A percentile compares a stretch with the other conserved stretches of the same genome.
These are phyloP conservation scores for Dromococcyx pavoninus DNA, from an alignment of 2,797 vertebrate species.

Conservation along the genomic window DNA sequence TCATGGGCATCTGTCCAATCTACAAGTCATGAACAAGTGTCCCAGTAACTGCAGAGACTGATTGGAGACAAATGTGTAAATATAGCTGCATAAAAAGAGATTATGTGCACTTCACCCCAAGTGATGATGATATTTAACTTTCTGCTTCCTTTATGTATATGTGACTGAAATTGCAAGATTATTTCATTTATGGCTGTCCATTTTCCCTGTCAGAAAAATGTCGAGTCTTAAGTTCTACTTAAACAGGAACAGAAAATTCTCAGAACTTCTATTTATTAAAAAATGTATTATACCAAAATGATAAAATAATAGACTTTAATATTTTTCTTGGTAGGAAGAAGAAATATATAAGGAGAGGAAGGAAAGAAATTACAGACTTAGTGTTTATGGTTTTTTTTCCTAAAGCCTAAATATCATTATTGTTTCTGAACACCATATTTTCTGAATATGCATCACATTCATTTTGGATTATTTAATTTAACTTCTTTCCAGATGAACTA, in stretches of 20 bases:
- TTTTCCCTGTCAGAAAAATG: neutral
- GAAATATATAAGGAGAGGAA: neutral
- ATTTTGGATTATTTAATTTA: conserved; percentile 81
- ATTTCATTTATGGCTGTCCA: neutral
- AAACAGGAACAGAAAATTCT: neutral
- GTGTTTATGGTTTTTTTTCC: neutral
- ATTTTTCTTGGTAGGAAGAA: neutral
- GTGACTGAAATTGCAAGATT: neutral
- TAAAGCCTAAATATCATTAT: conserved; percentile 32
- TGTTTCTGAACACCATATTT: conserved; percentile 58
- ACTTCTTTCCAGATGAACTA: conserved; percentile 79
- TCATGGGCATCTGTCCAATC: accelerated
- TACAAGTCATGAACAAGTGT: neutral
- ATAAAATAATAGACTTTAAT: neutral
- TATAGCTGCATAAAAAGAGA: neutral
- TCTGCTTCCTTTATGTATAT: neutral
- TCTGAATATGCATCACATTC: conserved; percentile 72
- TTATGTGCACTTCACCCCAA: neutral
- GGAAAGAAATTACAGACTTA: conserved; percentile 1
- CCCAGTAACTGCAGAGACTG: neutral
- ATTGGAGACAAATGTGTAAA: neutral
- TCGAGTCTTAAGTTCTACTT: neutral
- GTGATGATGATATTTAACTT: neutral
- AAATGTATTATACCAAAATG: neutral
- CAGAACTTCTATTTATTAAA: neutral